phyloP scores from a whole-genome alignment of 2,888 invertebrate species.

The Ellobium chinense region DNA sequence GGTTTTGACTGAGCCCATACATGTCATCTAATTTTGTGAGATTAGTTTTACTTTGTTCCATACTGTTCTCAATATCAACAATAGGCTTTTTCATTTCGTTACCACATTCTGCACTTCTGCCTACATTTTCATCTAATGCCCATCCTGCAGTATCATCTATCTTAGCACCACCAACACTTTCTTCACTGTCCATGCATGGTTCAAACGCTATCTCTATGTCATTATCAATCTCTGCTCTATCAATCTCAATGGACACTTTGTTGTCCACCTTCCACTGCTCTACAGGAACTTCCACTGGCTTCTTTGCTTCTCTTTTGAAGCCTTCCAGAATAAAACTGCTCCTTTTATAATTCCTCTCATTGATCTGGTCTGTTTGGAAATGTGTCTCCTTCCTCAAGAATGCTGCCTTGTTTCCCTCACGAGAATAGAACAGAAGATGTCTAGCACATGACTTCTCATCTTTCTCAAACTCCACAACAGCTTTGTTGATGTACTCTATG shows the following conservation, averaged over 20 bases:
- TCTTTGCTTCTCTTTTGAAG: slow-evolving; percentile 3
- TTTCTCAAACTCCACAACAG: slow-evolving; percentile 36
- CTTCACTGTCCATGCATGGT: neutral
- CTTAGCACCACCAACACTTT: neutral
- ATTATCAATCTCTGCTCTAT: slow-evolving; percentile 42
- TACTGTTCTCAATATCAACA: too few species aligned
- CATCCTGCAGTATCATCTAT: too few species aligned
- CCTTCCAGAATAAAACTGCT: slow-evolving; percentile 34
- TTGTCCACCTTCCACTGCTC: slow-evolving; percentile 38
- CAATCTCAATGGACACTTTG: slow-evolving; percentile 37
- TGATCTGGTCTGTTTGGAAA: neutral
- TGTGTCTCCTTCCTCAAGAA: slow-evolving; percentile 37
- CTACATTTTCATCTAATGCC: too few species aligned
- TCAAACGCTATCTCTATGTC: slow-evolving; percentile 35
- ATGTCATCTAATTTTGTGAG: too few species aligned
- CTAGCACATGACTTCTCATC: slow-evolving; percentile 39
- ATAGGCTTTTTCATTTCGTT: too few species aligned
- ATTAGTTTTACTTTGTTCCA: too few species aligned
- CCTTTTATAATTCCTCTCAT: slow-evolving; percentile 21
- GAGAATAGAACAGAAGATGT: slow-evolving; percentile 31
- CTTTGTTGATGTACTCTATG: slow-evolving; percentile 38
- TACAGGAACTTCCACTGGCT: neutral
- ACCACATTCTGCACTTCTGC: too few species aligned
- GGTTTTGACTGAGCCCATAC: too few species aligned
- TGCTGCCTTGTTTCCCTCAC: slow-evolving; percentile 33